Base-by-base conservation (phyloP, 2,888 invertebrate species). In the Mesochorus sp. region DNA sequence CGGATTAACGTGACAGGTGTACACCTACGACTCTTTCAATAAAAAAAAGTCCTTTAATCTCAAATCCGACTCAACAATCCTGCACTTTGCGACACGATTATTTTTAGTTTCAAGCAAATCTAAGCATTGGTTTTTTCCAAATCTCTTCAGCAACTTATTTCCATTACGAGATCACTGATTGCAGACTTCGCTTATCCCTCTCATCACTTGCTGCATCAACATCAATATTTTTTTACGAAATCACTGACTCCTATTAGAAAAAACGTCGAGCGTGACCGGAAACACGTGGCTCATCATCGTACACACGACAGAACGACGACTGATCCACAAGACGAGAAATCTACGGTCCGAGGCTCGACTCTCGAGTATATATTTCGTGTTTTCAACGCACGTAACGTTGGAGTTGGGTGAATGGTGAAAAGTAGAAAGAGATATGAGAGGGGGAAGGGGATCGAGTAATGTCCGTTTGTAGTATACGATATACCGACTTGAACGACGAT, bases 281-380 rank as follows among this genome's bases (percentile, higher is more conserved):
- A 80, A 68, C 80, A 80, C 80, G 80, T 80, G 80, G 80, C 71
- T 51, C 71, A 24, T 24, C 31, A 51, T 59, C n/a, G n/a, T n/a
- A n/a, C n/a, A 47, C 59, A 68, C 71, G 66, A 64, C 6, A 37
- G 44, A 28, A 42, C 14, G n/a, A 57, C 51, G 71, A 75, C 66
- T 51, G 67, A 70, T 47, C n/a, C 39, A 59, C 37, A 51, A 55
- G 19, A 44, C 1, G 51, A 55, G 47, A 55, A 19, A 21, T 6
- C 44, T 21, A 17, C 1, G 57, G 17, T 61, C 57, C 42, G 42
- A 21, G 57, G 12, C 34, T 28, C 42, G 10, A 28, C 21, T 28
- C 26, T 1, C 17, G 55, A 34, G 42, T 31, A 68, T 67, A 44
- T 42, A 44, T 47, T 73, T 72, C 47, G 72, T 57, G 55, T 57